Evolutionary conservation across 2,797 vertebrate species (phyloP).

Genomic region (Prunella strophiata): DNA sequence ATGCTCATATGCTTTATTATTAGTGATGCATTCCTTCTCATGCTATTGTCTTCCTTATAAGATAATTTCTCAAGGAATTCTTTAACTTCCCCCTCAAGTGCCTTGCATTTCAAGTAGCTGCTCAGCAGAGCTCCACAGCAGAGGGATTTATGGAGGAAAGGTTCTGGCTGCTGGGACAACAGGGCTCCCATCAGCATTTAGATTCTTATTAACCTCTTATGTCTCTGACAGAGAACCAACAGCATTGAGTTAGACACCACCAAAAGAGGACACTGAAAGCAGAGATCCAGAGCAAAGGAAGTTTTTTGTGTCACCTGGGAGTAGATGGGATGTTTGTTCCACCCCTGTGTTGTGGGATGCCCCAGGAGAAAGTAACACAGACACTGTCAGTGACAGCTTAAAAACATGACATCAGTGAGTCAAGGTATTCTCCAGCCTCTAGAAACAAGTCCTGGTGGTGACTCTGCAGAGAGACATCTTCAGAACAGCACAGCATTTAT

Average conservation of each 20-base stretch:
- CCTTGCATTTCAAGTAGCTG: not conserved
- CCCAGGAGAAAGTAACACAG: not conserved
- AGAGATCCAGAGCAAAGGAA: not conserved
- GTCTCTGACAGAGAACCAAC: not conserved
- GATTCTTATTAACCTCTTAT: not conserved
- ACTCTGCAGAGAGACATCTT: not conserved
- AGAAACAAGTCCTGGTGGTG: not conserved
- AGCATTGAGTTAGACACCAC: not conserved
- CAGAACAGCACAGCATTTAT: not conserved
- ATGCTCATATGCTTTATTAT: not conserved
- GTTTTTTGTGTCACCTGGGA: accelerated
- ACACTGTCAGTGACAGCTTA: not conserved
- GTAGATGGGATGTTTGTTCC: not conserved
- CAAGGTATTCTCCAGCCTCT: not conserved
- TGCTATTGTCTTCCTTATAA: slow-evolving; percentile 3
- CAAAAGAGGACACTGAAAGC: not conserved
- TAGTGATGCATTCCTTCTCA: not conserved
- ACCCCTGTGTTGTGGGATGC: not conserved
- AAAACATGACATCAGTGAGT: not conserved
- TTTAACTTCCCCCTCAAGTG: not conserved
- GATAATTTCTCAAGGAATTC: slow-evolving; percentile 9
- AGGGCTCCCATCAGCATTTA: not conserved
- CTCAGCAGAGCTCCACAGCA: not conserved
- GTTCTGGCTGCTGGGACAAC: not conserved
- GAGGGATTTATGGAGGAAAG: not conserved